Conservation (phyloP, 2,888 invertebrate species). For the Automeris io region DNA sequence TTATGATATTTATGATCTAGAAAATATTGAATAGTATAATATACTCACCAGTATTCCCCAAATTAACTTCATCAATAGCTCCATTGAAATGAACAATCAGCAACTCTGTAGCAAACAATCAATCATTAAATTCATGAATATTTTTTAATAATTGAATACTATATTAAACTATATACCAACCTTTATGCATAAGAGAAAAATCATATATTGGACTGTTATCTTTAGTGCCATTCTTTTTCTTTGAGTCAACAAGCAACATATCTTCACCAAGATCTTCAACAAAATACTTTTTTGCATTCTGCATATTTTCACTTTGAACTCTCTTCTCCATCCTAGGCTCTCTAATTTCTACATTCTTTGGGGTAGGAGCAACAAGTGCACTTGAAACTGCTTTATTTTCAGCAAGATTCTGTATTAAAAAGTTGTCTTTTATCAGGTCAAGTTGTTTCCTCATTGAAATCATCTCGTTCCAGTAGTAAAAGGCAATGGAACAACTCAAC, state of each 20-base stretch:
- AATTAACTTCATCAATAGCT: constrained; percentile 40
- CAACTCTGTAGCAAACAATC: constrained; percentile 38
- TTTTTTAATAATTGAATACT: neutral
- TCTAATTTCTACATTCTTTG: constrained; percentile 33
- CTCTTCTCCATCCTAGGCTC: constrained; percentile 36
- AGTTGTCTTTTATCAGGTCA: constrained; percentile 53
- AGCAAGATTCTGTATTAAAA: constrained; percentile 40
- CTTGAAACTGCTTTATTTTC: constrained; percentile 42
- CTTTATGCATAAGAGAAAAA: constrained; percentile 44
- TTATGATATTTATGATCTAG: too few species aligned
- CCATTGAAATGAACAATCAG: constrained; percentile 64
- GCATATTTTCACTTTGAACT: constrained; percentile 25
- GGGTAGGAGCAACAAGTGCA: constrained; percentile 37
- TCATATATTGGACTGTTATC: constrained; percentile 36
- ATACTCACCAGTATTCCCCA: constrained; percentile 54
- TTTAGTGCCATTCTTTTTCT: constrained; percentile 46
- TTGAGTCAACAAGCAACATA: constrained; percentile 56
- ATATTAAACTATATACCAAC: constrained; percentile 19
- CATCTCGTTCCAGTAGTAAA: constrained; percentile 67
- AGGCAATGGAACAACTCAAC: constrained; percentile 55
- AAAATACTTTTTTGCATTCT: constrained; percentile 43
- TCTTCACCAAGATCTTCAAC: constrained; percentile 61
- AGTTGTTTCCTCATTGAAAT: constrained; percentile 55
- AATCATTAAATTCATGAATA: neutral
- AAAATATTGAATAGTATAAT: too few species aligned